A percentile compares a stretch with the other conserved stretches of the same genome.
Evolutionary conservation across 2,797 vertebrate species (phyloP).

Genomic region (Crax fasciolata): DNA sequence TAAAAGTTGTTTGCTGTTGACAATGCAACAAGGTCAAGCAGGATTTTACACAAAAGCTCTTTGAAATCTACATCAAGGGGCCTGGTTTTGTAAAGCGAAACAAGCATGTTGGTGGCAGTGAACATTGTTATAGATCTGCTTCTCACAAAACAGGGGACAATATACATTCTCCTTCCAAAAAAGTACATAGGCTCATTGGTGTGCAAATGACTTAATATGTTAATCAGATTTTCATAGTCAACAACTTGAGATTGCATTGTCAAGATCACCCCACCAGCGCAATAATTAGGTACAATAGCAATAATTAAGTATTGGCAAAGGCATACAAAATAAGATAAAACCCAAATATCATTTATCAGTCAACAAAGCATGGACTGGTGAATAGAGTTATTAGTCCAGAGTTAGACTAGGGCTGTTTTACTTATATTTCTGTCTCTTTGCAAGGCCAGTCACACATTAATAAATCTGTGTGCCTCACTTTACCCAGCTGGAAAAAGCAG

Average conservation of each 20-base stretch:
- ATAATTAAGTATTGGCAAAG: fast-evolving
- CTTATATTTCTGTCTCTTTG: neutral
- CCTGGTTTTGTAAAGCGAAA: constrained; percentile 23
- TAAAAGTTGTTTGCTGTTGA: constrained; percentile 52
- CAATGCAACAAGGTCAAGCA: constrained; percentile 56
- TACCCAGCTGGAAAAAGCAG: neutral
- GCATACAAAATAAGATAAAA: neutral
- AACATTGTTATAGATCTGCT: neutral
- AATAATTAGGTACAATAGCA: neutral
- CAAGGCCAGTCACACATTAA: neutral
- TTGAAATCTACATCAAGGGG: constrained; percentile 44
- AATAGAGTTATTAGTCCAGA: neutral
- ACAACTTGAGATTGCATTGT: neutral
- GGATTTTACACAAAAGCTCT: neutral
- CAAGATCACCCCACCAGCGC: neutral
- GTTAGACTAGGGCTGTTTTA: neutral
- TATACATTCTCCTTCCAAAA: neutral
- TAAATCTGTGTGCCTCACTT: fast-evolving
- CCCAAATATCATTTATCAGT: neutral
- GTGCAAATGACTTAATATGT: neutral
- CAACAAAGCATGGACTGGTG: neutral
- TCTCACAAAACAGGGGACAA: neutral
- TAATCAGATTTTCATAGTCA: constrained; percentile 7
- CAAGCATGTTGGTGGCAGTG: neutral
- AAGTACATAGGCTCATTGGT: neutral